Percentiles rank a stretch among this genome's conserved stretches.
phyloP scores from a whole-genome alignment of 2,888 invertebrate genomes.

The Sipha maydis region DNA sequence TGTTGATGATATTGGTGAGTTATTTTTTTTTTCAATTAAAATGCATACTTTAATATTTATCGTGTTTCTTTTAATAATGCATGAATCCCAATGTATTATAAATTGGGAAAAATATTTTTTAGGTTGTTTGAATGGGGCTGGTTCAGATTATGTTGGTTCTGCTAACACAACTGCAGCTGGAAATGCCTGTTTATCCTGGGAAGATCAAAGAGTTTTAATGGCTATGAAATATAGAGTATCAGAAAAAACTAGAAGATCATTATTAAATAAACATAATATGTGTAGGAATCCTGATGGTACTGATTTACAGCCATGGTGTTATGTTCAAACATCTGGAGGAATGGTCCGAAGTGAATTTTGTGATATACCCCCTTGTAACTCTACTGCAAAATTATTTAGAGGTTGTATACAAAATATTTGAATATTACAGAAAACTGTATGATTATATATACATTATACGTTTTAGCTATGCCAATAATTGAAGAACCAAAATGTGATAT shows the following conservation, averaged over 20 bases:
- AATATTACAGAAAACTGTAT: conserved; percentile 10
- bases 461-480: conserved; percentile 32
- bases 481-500: conserved; percentile 52
- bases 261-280: conserved; percentile 69
- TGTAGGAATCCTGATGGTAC: conserved; percentile 71
- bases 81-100: too few species aligned
- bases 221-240: conserved; percentile 65
- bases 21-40: not conserved
- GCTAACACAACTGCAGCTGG: conserved; percentile 69
- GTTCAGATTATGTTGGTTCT: conserved; percentile 70
- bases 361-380: conserved; percentile 69
- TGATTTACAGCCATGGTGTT: conserved; percentile 71
- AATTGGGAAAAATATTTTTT: conserved; percentile 44
- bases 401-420: conserved; percentile 39
- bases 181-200: conserved; percentile 69
- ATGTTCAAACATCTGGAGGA: conserved; percentile 67
- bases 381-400: conserved; percentile 15
- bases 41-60: not conserved
- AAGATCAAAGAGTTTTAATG: conserved; percentile 65
- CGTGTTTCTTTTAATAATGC: not conserved
- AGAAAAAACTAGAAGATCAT: conserved; percentile 65
- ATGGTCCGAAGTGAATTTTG: conserved; percentile 69
- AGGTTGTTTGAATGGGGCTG: conserved; percentile 71
- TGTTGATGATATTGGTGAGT: conserved; percentile 69
- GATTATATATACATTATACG: not conserved